These are phyloP conservation scores for Gila robusta DNA, from an alignment of 2,797 vertebrate genomes.

Conservation along the genomic window DNA sequence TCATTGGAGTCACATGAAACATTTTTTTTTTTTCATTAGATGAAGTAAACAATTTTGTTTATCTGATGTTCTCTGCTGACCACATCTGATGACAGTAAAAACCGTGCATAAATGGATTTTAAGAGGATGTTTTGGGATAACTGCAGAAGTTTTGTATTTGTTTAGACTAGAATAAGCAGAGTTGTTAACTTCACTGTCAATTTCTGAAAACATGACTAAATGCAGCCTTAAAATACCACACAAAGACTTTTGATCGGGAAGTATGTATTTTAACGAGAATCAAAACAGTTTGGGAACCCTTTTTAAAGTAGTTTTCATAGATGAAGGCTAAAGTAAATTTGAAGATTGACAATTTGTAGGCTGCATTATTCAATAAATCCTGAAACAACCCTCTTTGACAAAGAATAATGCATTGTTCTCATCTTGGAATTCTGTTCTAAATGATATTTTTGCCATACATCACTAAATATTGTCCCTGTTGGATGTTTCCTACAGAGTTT, in stretches of 20 bases:
- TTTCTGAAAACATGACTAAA: background rate
- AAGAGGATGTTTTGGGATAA: background rate
- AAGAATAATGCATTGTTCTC: background rate
- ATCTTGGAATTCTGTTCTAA: background rate
- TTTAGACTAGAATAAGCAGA: conserved; percentile 9
- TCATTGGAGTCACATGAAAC: background rate
- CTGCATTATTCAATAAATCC: background rate
- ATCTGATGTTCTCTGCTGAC: background rate
- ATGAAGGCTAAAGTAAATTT: background rate
- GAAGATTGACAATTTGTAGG: background rate
- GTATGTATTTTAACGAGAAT: background rate
- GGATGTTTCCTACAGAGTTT: background rate
- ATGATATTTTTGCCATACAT: background rate
- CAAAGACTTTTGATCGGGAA: background rate
- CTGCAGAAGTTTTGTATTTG: conserved; percentile 18
- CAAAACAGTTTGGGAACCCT: background rate
- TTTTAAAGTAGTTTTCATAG: conserved; percentile 6
- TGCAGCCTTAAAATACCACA: background rate
- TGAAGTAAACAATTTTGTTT: background rate
- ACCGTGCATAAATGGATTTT: background rate
- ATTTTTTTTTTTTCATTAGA: background rate
- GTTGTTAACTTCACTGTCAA: background rate
- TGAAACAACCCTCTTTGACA: background rate
- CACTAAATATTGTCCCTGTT: background rate
- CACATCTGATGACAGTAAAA: background rate